Conservation (phyloP, 2,888 invertebrate genomes). For the Chrysopilus asiliformis region DNA sequence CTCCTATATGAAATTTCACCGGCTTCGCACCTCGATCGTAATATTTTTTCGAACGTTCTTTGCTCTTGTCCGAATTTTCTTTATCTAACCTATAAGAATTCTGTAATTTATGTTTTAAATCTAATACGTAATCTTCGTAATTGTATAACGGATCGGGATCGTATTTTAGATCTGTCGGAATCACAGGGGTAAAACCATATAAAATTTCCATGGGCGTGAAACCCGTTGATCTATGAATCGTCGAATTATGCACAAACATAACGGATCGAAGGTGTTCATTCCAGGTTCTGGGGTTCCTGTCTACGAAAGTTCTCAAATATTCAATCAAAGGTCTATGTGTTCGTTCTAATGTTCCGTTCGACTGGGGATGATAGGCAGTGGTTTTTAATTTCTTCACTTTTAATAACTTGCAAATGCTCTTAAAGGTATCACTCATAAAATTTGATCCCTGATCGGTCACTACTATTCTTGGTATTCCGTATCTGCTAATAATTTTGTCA, state of each 20-base stretch:
- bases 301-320: not conserved
- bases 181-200: not conserved
- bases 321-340: not conserved
- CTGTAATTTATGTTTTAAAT: not conserved
- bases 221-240: not conserved
- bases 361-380: constrained; percentile 5
- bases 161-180: not conserved
- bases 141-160: not conserved
- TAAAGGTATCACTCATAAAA: constrained; percentile 1
- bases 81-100: not conserved
- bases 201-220: constrained; percentile 1
- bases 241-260: constrained; percentile 1
- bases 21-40: not conserved
- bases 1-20: not conserved
- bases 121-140: not conserved
- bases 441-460: not conserved
- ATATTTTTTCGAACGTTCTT: not conserved
- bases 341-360: constrained; percentile 1
- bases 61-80: not conserved
- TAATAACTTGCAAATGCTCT: constrained; percentile 1
- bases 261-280: not conserved
- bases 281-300: not conserved
- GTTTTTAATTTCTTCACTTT: constrained; percentile 3
- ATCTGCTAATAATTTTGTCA: not conserved
- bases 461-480: not conserved